phyloP scores from a whole-genome alignment of 2,888 invertebrate genomes.

The Leucophenga montana region DNA sequence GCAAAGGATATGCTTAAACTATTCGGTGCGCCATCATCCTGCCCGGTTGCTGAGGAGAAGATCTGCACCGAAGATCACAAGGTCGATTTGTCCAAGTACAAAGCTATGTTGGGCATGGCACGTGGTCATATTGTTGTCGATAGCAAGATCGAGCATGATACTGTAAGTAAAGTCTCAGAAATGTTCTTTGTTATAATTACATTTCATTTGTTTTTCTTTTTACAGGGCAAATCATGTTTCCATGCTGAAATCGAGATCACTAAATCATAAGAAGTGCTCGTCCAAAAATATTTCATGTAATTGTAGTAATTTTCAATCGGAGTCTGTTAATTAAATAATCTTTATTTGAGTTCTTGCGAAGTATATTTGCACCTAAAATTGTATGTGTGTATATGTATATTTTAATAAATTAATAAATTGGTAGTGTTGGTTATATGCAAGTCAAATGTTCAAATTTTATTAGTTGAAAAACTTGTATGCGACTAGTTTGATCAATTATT shows the following conservation, averaged over 20 bases:
- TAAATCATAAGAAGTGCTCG: constrained; percentile 51
- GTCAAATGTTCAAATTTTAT: too few relatives aligned
- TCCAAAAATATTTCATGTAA: neutral
- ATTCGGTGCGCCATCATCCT: constrained; percentile 72
- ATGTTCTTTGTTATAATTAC: neutral
- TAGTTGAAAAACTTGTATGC: too few relatives aligned
- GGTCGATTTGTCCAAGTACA: constrained; percentile 72
- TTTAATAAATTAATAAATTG: neutral
- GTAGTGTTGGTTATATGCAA: too few relatives aligned
- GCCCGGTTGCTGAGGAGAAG: constrained; percentile 72
- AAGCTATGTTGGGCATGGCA: constrained; percentile 72
- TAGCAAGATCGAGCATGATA: constrained; percentile 71
- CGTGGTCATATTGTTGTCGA: constrained; percentile 71
- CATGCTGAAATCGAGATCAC: constrained; percentile 68
- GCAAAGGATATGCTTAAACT: constrained; percentile 64
- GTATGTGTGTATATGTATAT: constrained; percentile 2
- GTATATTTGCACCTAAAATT: constrained; percentile 33
- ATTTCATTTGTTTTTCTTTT: constrained; percentile 7
- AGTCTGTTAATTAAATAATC: constrained; percentile 50
- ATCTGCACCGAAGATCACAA: constrained; percentile 70
- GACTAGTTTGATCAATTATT: too few relatives aligned
- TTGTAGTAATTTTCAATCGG: constrained; percentile 36
- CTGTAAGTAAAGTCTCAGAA: constrained; percentile 62
- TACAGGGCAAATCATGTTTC: constrained; percentile 70
- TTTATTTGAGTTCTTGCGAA: constrained; percentile 6